phyloP scores from a whole-genome alignment of 1,140 invertebrate genomes.

The Drosophila sucinea region DNA sequence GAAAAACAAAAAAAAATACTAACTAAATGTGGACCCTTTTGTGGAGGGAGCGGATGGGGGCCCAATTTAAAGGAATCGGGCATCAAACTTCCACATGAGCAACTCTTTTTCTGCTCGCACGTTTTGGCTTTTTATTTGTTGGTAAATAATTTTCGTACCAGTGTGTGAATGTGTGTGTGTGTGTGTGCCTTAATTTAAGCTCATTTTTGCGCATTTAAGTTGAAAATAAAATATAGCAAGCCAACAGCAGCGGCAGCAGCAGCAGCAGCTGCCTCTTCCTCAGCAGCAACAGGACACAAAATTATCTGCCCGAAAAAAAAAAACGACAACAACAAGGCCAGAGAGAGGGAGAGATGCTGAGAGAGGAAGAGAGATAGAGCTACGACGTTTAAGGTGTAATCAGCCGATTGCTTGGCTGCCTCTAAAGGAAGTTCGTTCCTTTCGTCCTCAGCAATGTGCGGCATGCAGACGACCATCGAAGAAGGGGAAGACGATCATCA shows the following conservation, averaged over 20 bases:
- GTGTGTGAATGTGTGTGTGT: conserved; percentile 34
- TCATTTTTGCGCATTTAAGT: conserved; percentile 80
- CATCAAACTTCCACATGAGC: conserved; percentile 51
- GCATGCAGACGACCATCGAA: conserved; percentile 65
- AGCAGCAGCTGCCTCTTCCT: conserved; percentile 62
- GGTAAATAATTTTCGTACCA: conserved; percentile 75
- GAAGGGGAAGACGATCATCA: background rate
- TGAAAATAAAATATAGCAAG: conserved; percentile 72
- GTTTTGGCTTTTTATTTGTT: conserved; percentile 77
- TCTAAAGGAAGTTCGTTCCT: conserved; percentile 65
- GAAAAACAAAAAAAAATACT: conserved; percentile 30
- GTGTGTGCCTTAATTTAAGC: conserved; percentile 78
- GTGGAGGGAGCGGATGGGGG: conserved; percentile 4
- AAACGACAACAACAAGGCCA: conserved; percentile 14
- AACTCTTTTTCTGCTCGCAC: conserved; percentile 44
- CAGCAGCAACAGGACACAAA: conserved; percentile 65
- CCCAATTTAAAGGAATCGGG: conserved; percentile 62
- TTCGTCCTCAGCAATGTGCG: conserved; percentile 69
- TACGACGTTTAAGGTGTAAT: conserved; percentile 78
- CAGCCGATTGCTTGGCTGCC: conserved; percentile 43
- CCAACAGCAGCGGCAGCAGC: conserved; percentile 32
- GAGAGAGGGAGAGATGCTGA: background rate
- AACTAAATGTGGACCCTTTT: conserved; percentile 45
- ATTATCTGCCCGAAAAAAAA: conserved; percentile 72
- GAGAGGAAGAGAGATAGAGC: conserved; percentile 24